These are phyloP conservation scores for Austrofundulus limnaeus DNA, from an alignment of 2,113 vertebrate genomes.

Conservation along the genomic window DNA sequence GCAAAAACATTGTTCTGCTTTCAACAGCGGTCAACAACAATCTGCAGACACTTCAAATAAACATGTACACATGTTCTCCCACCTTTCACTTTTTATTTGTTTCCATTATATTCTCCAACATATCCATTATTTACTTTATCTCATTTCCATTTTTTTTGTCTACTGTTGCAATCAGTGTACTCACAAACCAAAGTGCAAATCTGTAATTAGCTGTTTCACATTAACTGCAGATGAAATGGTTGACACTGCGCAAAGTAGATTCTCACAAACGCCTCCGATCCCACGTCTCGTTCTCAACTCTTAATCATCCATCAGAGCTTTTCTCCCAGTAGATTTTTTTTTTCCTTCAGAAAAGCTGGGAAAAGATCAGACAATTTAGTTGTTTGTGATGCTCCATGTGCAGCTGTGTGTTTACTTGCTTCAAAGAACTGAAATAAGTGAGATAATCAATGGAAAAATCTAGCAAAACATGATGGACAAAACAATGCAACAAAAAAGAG, in stretches of 20 bases:
- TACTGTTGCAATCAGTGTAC: slow-evolving; percentile 26
- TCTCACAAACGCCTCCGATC: background rate
- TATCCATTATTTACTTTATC: background rate
- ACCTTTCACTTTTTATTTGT: background rate
- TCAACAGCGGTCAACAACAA: background rate
- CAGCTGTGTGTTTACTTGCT: slow-evolving; percentile 24
- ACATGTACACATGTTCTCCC: background rate
- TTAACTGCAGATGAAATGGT: slow-evolving; percentile 32
- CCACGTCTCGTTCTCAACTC: background rate
- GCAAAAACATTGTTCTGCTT: too few species aligned
- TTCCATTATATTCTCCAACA: background rate
- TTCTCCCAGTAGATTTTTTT: slow-evolving; percentile 4
- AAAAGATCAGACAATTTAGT: slow-evolving; percentile 32
- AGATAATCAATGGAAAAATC: slow-evolving; percentile 1
- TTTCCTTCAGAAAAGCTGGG: slow-evolving; percentile 4
- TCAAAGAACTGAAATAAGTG: background rate
- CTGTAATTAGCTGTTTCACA: slow-evolving; percentile 32
- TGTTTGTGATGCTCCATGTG: slow-evolving; percentile 12
- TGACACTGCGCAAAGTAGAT: slow-evolving; percentile 33
- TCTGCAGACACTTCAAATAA: background rate
- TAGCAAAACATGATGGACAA: slow-evolving; percentile 9
- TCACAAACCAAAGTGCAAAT: slow-evolving; percentile 33
- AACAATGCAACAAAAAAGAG: background rate
- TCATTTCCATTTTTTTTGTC: background rate
- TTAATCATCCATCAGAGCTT: slow-evolving; percentile 5